Percentiles rank a stretch among this genome's conserved stretches.
These are phyloP conservation scores for Hydrochoerus hydrochaeris DNA, from an alignment of 2,113 vertebrate species.

Conservation along the genomic window DNA sequence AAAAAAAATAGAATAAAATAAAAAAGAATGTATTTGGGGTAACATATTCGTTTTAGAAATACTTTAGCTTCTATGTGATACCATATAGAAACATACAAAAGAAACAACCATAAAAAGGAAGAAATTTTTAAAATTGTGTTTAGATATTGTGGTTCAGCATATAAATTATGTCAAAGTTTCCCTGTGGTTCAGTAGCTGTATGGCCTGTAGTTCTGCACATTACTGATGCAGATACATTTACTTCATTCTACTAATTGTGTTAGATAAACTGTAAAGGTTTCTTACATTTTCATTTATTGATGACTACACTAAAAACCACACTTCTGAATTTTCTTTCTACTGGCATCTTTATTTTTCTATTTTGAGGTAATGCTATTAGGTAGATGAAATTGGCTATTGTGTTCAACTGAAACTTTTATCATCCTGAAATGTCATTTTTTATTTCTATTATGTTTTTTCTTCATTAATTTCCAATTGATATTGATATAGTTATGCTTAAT, in stretches of 20 bases:
- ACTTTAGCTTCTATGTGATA: neutral
- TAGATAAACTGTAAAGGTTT: neutral
- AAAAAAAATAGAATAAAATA: too few relatives aligned
- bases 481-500: neutral
- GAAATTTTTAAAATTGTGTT: neutral
- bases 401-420: neutral
- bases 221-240: neutral
- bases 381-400: neutral
- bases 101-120: neutral
- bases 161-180: neutral
- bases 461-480: neutral
- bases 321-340: neutral
- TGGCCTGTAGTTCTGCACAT: neutral
- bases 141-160: neutral
- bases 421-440: neutral
- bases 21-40: neutral
- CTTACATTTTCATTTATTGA: neutral
- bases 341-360: neutral
- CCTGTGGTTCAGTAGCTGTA: neutral
- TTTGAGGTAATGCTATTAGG: neutral
- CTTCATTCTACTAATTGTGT: neutral
- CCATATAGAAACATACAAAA: neutral
- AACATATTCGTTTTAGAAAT: neutral
- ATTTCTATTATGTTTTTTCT: neutral
- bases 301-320: neutral